Evolutionary conservation across 2,797 vertebrate species (phyloP).

Genomic region (Pseudochirops corinnae): DNA sequence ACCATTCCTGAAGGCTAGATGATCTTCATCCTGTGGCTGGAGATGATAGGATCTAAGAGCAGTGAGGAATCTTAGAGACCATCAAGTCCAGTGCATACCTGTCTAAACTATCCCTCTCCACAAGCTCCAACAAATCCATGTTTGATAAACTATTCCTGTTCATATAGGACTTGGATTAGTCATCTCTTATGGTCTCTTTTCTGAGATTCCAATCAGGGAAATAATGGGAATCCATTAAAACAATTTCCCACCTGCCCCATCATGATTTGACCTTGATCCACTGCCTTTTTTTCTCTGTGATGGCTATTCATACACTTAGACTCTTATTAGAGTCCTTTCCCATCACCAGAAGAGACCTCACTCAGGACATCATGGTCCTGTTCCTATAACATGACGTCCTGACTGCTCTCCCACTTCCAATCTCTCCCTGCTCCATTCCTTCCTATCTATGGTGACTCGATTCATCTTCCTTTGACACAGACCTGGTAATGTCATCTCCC

Average conservation of each 20-base stretch:
- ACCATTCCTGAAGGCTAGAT: background rate
- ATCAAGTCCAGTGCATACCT: background rate
- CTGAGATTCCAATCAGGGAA: too few relatives aligned
- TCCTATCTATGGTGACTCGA: background rate
- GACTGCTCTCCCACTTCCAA: background rate
- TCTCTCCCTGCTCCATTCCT: background rate
- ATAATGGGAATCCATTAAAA: too few relatives aligned
- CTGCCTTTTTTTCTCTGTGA: background rate
- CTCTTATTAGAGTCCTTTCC: background rate
- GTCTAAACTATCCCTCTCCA: too few relatives aligned
- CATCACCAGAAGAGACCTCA: background rate
- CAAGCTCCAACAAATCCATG: too few relatives aligned
- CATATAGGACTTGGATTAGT: too few relatives aligned
- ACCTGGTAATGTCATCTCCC: background rate
- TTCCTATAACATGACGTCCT: background rate
- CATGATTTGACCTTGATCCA: too few relatives aligned
- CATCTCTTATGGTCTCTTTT: too few relatives aligned
- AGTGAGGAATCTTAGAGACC: background rate
- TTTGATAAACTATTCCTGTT: too few relatives aligned
- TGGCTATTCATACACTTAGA: background rate
- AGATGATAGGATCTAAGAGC: background rate
- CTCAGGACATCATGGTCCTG: background rate
- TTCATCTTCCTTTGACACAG: background rate
- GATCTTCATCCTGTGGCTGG: background rate
- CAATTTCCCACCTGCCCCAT: too few relatives aligned